These are phyloP conservation scores for Agelastica alni DNA, from an alignment of 2,888 invertebrate genomes.

Conservation along the genomic window DNA sequence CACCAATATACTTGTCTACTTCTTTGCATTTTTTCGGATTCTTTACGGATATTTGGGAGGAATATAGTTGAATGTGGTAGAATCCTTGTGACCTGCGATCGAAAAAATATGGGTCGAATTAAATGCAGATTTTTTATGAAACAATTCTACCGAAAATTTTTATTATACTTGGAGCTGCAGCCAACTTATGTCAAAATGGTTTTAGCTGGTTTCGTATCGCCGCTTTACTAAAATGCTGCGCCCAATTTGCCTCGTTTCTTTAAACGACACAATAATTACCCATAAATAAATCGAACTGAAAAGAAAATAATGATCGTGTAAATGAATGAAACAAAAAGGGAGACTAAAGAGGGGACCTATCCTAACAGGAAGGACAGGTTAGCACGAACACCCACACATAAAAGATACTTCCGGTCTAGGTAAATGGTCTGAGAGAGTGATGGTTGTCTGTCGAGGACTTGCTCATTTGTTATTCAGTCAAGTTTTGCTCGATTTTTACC, in stretches of 20 bases:
- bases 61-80: too few species aligned
- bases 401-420: conserved; percentile 54
- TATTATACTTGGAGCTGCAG: too few species aligned
- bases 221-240: neutral
- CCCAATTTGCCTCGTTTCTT: conserved; percentile 3
- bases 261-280: conserved; percentile 50
- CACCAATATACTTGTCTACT: too few species aligned
- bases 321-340: conserved; percentile 40
- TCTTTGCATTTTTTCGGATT: too few species aligned
- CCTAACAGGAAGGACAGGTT: conserved; percentile 55
- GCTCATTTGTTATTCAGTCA: conserved; percentile 42
- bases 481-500: conserved; percentile 36
- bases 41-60: too few species aligned
- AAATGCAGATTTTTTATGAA: too few species aligned
- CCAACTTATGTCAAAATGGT: conserved; percentile 12
- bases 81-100: too few species aligned
- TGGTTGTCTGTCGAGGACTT: conserved; percentile 46
- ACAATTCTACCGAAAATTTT: too few species aligned
- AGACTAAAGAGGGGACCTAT: conserved; percentile 15
- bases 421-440: conserved; percentile 55
- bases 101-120: too few species aligned
- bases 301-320: conserved; percentile 37
- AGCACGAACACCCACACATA: conserved; percentile 56
- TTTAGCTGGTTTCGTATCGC: neutral
- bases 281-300: conserved; percentile 48